Evolutionary conservation across 2,113 vertebrate genomes (phyloP), one percentile per base, ranked within the genome.

Genomic region (Entomyzon cyanotis): DNA sequence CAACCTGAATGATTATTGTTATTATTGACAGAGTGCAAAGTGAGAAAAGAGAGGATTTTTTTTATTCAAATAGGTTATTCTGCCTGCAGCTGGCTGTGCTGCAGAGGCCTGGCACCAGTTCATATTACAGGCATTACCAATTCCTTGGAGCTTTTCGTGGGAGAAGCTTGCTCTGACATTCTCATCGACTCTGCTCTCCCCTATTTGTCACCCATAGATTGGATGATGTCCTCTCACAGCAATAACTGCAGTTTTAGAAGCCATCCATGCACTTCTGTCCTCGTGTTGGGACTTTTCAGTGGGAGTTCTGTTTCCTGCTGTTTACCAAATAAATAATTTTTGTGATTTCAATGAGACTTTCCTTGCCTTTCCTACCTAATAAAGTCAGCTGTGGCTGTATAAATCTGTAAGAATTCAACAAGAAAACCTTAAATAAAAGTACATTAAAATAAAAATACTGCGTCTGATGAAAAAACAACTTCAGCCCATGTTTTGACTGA

Each of bases 1-100:
- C 94, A 73, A 96, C 63, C 75, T 94, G 93, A 91, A 90, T 91
- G 67, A 95, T 96, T 92, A 90, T 88, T 94, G 44, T 94, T 95
- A 87, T 87, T 95, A 93, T 73, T 94, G 95, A 91, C 89, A 73
- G 74, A 83, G 84, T 2, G 3, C 23, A 87, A 85, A 95, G 84
- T 50, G 77, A 82, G 84, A 76, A 93, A 89, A 87, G 37, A 85
- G 60, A 41, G 42, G 24, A 6, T 8, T 41, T 78, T 78, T 78
- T 85, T 79, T 75, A 94, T 87, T 94, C 69, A 89, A 95, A 94
- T 90, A 84, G 42, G 85, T 86, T 95, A 42, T 87, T 92, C 74
- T 89, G 71, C 63, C n/a, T 25, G 62, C 53, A 94, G 69, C 91
- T 89, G 94, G 44, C 84, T 79, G 70, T 85, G 79, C 83, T 90